These are phyloP conservation scores for Lycia hirtaria DNA, from an alignment of 2,888 invertebrate genomes.

Conservation along the genomic window DNA sequence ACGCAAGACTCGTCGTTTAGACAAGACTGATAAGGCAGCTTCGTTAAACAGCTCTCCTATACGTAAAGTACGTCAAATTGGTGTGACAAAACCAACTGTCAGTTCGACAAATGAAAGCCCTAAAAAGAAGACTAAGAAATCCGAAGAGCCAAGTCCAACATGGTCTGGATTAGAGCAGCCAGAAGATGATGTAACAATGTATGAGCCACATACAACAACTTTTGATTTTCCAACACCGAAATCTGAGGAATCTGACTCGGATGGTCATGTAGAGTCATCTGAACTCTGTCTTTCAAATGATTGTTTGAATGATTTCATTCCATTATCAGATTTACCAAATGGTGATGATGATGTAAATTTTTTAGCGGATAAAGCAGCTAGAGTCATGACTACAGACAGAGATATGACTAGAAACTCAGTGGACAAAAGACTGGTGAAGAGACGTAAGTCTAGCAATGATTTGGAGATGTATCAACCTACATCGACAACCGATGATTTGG, in stretches of 20 bases:
- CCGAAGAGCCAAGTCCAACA: constrained; percentile 19
- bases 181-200: constrained; percentile 80
- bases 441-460: constrained; percentile 75
- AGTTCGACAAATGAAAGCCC: constrained; percentile 74
- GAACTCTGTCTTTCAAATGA: constrained; percentile 77
- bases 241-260: constrained; percentile 77
- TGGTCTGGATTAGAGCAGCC: constrained; percentile 45
- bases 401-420: constrained; percentile 48
- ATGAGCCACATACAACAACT: constrained; percentile 79
- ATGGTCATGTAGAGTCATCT: constrained; percentile 73
- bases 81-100: constrained; percentile 65
- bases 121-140: constrained; percentile 71
- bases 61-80: constrained; percentile 77
- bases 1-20: constrained; percentile 76
- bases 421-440: constrained; percentile 65
- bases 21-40: constrained; percentile 77
- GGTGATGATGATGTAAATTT: constrained; percentile 75
- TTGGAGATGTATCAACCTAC: constrained; percentile 79
- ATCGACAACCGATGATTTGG: constrained; percentile 78
- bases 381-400: constrained; percentile 76
- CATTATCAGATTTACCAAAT: constrained; percentile 67
- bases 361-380: constrained; percentile 75
- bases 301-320: constrained; percentile 78
- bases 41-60: constrained; percentile 80
- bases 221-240: constrained; percentile 70